These are phyloP conservation scores for Oncorhynchus mykiss DNA, from an alignment of 2,113 vertebrate species.

Conservation along the genomic window DNA sequence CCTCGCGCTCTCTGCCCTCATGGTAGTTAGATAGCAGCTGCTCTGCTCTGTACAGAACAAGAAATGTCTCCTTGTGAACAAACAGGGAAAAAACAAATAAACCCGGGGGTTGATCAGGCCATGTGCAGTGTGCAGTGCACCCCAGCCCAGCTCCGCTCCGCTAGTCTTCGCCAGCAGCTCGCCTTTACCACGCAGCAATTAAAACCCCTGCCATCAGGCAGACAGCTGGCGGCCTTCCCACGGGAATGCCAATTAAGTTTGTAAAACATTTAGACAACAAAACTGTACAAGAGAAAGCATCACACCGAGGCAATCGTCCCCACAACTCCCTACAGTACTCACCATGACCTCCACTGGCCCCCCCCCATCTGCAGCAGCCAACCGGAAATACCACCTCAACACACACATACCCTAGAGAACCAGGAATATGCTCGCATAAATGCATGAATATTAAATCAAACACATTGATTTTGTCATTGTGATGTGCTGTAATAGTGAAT, in stretches of 20 bases:
- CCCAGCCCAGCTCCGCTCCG: slow-evolving; percentile 52
- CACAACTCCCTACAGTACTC: slow-evolving; percentile 65
- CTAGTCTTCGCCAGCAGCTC: slow-evolving; percentile 63
- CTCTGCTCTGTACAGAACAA: slow-evolving; percentile 48
- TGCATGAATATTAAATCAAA: slow-evolving; percentile 76
- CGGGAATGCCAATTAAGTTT: slow-evolving; percentile 82
- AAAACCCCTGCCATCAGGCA: slow-evolving; percentile 76
- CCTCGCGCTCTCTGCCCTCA: slow-evolving; percentile 7
- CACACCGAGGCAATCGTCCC: slow-evolving; percentile 61
- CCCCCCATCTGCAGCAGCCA: slow-evolving; percentile 70
- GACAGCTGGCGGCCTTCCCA: slow-evolving; percentile 77
- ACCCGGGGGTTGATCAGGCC: slow-evolving; percentile 58
- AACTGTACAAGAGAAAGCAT: slow-evolving; percentile 77
- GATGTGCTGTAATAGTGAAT: slow-evolving; percentile 68
- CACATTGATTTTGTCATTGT: slow-evolving; percentile 71
- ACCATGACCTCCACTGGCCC: slow-evolving; percentile 54
- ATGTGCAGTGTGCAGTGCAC: slow-evolving; percentile 27
- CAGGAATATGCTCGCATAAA: slow-evolving; percentile 67
- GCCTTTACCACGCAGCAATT: slow-evolving; percentile 69
- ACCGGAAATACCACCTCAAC: slow-evolving; percentile 59
- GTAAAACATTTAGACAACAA: slow-evolving; percentile 85
- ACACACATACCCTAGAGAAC: slow-evolving; percentile 54
- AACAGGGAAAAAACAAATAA: slow-evolving; percentile 67
- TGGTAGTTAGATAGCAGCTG: slow-evolving; percentile 63
- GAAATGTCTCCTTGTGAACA: slow-evolving; percentile 59